Evolutionary conservation across 2,113 vertebrate genomes (phyloP).

Genomic region (Oncorhynchus nerka): DNA sequence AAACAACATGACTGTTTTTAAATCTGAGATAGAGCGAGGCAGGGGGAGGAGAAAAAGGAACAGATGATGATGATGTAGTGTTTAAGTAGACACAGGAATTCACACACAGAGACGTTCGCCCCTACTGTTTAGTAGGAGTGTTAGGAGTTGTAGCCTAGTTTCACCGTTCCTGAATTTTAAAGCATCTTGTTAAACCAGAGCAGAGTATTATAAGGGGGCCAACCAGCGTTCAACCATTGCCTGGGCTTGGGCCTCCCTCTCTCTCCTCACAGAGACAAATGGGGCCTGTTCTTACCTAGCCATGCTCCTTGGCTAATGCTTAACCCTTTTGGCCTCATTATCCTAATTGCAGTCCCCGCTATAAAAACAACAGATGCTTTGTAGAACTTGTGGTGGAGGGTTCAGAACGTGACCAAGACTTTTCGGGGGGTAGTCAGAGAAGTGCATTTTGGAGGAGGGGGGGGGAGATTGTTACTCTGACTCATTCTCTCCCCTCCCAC

Average conservation of each 20-base stretch:
- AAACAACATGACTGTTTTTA: neutral
- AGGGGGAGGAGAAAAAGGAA: neutral
- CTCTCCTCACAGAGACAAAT: constrained; percentile 73
- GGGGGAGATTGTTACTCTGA: constrained; percentile 70
- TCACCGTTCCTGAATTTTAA: constrained; percentile 54
- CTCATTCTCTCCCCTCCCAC: constrained; percentile 18
- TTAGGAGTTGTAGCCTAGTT: constrained; percentile 35
- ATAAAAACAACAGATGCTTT: constrained; percentile 84
- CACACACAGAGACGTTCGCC: constrained; percentile 34
- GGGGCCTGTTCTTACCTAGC: constrained; percentile 84
- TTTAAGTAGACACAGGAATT: constrained; percentile 22
- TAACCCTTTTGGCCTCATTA: constrained; percentile 85
- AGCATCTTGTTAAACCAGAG: constrained; percentile 74
- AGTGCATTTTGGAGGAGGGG: constrained; percentile 59
- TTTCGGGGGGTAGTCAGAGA: constrained; percentile 50
- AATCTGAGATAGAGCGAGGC: neutral
- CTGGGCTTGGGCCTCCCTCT: constrained; percentile 68
- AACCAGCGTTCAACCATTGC: constrained; percentile 59
- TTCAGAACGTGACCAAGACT: constrained; percentile 68
- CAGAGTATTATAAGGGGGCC: constrained; percentile 75
- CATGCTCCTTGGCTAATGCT: constrained; percentile 85
- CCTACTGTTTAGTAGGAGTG: constrained; percentile 33
- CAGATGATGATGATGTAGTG: neutral
- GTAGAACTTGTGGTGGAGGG: constrained; percentile 60
- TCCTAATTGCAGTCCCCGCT: constrained; percentile 80